Evolutionary conservation across 2,888 invertebrate species (phyloP).

Genomic region (Hecatera dysodea): DNA sequence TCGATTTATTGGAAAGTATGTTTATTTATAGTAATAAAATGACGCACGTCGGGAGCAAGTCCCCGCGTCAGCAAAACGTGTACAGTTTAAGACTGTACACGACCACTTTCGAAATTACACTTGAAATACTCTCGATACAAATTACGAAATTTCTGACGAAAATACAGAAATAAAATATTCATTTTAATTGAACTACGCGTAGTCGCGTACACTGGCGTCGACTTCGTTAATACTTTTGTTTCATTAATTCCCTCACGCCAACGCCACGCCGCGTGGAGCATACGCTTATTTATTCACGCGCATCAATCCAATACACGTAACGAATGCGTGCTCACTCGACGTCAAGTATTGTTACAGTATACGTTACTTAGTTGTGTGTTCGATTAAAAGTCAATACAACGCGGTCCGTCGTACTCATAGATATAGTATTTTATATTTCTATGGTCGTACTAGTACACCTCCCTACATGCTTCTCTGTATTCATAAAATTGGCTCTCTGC

Average conservation of each 20-base stretch:
- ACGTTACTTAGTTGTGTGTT: conserved; percentile 3
- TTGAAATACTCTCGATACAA: conserved; percentile 20
- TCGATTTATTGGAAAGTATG: too few species aligned
- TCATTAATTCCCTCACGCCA: conserved; percentile 29
- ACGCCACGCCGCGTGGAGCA: conserved; percentile 6
- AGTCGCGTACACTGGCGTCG: conserved; percentile 22
- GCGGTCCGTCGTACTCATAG: neutral
- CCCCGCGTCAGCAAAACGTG: too few species aligned
- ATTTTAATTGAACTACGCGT: conserved; percentile 32
- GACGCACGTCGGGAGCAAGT: too few species aligned
- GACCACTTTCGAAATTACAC: conserved; percentile 15
- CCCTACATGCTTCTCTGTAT: neutral
- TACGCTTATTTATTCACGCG: conserved; percentile 41
- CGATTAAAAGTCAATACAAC: neutral
- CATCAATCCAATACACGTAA: conserved; percentile 40
- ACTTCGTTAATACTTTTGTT: conserved; percentile 46
- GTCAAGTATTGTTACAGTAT: conserved; percentile 37
- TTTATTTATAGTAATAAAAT: too few species aligned
- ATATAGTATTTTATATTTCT: too few species aligned
- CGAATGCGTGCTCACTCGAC: conserved; percentile 34
- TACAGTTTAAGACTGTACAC: too few species aligned
- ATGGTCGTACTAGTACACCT: neutral
- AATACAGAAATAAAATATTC: conserved; percentile 40
- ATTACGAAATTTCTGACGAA: conserved; percentile 23
- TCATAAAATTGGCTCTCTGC: conserved; percentile 6